Evolutionary conservation across 2,113 vertebrate species (phyloP).

Genomic region (Paraplagusia blochii): DNA sequence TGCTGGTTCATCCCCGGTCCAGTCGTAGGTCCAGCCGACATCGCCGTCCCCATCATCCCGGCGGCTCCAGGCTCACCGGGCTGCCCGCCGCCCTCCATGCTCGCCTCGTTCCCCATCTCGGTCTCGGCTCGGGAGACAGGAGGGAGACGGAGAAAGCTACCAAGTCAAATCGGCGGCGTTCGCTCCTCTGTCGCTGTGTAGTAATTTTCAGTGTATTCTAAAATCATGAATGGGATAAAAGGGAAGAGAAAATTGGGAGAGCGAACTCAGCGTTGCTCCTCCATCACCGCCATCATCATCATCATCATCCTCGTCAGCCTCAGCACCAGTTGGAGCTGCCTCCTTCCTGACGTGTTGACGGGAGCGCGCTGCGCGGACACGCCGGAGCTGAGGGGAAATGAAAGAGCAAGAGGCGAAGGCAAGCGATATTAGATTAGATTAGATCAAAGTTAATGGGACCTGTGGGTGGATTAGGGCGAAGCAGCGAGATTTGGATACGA

Average conservation of each 20-base stretch:
- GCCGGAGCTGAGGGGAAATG: not conserved
- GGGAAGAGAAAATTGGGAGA: constrained; percentile 36
- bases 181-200: constrained; percentile 18
- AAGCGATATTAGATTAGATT: constrained; percentile 34
- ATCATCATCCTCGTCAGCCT: constrained; percentile 58
- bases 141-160: constrained; percentile 44
- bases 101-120: constrained; percentile 81
- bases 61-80: constrained; percentile 68
- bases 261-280: constrained; percentile 72
- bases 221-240: constrained; percentile 31
- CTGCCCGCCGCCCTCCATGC: constrained; percentile 76
- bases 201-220: constrained; percentile 4
- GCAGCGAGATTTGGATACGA: constrained; percentile 15
- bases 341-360: constrained; percentile 61
- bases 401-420: constrained; percentile 28
- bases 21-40: constrained; percentile 63
- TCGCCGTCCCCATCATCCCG: constrained; percentile 64
- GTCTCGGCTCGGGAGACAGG: constrained; percentile 60
- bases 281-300: constrained; percentile 74
- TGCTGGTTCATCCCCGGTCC: constrained; percentile 69
- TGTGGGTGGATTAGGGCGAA: constrained; percentile 8
- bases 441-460: constrained; percentile 40
- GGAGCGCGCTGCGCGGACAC: constrained; percentile 56
- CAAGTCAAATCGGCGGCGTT: constrained; percentile 31
- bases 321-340: constrained; percentile 56